phyloP scores from a whole-genome alignment of 1,140 invertebrate species.

The Melitaea cinxia region DNA sequence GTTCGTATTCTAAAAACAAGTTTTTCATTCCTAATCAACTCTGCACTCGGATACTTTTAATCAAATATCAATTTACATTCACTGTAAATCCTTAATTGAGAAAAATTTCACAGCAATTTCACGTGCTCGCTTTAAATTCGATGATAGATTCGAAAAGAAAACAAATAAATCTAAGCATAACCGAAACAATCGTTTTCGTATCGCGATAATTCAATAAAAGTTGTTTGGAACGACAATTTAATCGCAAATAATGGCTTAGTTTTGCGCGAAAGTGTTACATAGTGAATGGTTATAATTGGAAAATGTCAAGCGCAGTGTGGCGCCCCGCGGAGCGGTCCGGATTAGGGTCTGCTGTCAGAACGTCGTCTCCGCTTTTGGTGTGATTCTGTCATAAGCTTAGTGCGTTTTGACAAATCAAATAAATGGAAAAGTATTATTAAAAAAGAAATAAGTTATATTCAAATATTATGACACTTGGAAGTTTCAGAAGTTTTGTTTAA shows the following conservation, averaged over 20 bases:
- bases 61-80: neutral
- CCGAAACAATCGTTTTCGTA: constrained; percentile 39
- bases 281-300: constrained; percentile 78
- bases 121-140: neutral
- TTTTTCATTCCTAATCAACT: neutral
- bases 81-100: neutral
- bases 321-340: constrained; percentile 71
- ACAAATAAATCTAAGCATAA: neutral
- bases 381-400: constrained; percentile 33
- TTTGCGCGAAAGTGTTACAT: constrained; percentile 74
- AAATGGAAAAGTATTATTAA: no score
- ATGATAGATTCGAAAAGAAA: neutral
- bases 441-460: no score
- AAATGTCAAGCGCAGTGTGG: constrained; percentile 74
- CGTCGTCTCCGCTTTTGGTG: constrained; percentile 43
- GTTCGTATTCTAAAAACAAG: neutral
- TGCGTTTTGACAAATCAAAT: no score
- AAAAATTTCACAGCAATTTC: neutral
- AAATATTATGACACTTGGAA: no score
- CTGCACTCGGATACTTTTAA: neutral
- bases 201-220: constrained; percentile 49
- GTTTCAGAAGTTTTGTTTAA: no score
- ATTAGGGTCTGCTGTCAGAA: constrained; percentile 78
- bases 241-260: constrained; percentile 60
- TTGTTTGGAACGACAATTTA: constrained; percentile 58